Evolutionary conservation across 2,888 invertebrate species (phyloP), one percentile per base, ranked within the genome.

Genomic region (Drosophila lacicola): DNA sequence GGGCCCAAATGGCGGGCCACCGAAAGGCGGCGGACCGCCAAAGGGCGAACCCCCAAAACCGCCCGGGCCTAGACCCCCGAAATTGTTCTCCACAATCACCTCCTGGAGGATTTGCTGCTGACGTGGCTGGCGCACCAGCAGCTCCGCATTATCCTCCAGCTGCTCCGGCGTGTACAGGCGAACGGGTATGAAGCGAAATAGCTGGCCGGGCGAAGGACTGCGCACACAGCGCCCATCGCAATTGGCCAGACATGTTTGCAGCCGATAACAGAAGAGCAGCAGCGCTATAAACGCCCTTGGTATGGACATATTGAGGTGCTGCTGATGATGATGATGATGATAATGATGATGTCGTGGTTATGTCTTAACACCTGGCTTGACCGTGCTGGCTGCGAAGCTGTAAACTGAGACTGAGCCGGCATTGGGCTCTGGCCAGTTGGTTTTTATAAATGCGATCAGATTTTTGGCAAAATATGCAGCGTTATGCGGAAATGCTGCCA

Each of bases 31-130:
- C 1, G 51, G 45, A 0, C 63, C 34, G 2, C 81, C 81, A 45
- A 80, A 74, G 0, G 66, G n/a, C 5, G 42, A 51, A 0, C 68
- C 41, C 0, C 57, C 70, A 46, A 81, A 84, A 1, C 66, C 44
- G 1, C 44, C 47, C 3, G 37, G 11, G 10, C 58, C 47, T 2
- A 51, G 66, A 21, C 37, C 14, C 0, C 56, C 62, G 42, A 86
- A 67, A 14, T 77, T 78, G 11, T 86, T 76, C 44, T 78, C 70
- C 5, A 84, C 66, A 21, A 73, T 10, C 4, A 87, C 71, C 51
- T 81, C 70, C 61, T 83, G 83, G 0, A 81, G 55, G 14, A 82
- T 65, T 47, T 89, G 82, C 51, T 80, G 89, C 21, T 84, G 83
- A 0, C 80, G 74, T 19, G 78, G 62, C 6, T 42, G 61, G 8